These are phyloP conservation scores for Trichonephila clavata DNA, from an alignment of 1,140 invertebrate genomes.

Conservation along the genomic window DNA sequence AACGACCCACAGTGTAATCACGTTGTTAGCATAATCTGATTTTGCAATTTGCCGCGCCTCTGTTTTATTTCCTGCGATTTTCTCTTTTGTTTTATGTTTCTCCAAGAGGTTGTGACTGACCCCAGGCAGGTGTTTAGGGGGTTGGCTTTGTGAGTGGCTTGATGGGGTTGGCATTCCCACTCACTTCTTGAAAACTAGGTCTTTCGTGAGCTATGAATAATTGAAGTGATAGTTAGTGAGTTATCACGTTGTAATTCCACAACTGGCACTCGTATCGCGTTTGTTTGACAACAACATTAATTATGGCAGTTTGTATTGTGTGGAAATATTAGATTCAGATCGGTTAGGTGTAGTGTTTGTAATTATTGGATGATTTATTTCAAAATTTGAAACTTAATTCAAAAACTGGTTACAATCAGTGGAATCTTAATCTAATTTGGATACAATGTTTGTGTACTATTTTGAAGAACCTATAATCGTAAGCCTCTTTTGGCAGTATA, in stretches of 20 bases:
- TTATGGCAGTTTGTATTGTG: background rate
- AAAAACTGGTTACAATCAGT: background rate
- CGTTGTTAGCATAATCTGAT: conserved; percentile 65
- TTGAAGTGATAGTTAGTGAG: conserved; percentile 24
- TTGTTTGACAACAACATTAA: conserved; percentile 15
- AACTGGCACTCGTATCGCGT: background rate
- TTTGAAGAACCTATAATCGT: background rate
- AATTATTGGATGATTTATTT: background rate
- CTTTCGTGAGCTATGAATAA: conserved; percentile 37
- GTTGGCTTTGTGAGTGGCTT: background rate
- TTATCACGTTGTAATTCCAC: background rate
- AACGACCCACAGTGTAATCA: conserved; percentile 31
- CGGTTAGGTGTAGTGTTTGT: background rate
- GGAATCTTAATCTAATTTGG: too few species aligned
- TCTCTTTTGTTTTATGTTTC: conserved; percentile 13
- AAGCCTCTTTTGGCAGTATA: too few species aligned
- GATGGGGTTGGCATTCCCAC: background rate
- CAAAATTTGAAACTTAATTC: background rate
- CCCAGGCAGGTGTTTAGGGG: conserved; percentile 13
- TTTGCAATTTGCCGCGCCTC: conserved; percentile 58
- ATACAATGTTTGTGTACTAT: background rate
- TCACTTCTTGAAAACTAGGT: background rate
- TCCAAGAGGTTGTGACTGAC: conserved; percentile 7
- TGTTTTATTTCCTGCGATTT: conserved; percentile 55
- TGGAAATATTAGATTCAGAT: background rate